phyloP scores from a whole-genome alignment of 2,888 invertebrate genomes.

The Resseliella maxima region DNA sequence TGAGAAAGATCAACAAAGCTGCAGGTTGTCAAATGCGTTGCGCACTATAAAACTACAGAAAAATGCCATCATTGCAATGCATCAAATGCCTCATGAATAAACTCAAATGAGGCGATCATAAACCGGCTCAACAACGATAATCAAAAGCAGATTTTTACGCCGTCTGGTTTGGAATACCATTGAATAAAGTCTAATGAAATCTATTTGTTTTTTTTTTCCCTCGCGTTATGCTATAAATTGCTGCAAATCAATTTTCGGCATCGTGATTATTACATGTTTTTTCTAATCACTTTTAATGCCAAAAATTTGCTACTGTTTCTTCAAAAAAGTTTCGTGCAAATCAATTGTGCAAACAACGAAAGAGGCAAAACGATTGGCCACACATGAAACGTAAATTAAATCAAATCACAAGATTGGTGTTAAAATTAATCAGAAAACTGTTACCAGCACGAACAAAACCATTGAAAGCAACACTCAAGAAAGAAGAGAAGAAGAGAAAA shows the following conservation, averaged over 20 bases:
- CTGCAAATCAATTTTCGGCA: background rate
- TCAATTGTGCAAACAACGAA: background rate
- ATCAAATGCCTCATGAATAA: constrained; percentile 53
- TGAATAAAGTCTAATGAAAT: background rate
- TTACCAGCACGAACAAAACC: background rate
- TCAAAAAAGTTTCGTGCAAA: background rate
- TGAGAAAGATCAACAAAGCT: constrained; percentile 12
- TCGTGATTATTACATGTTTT: background rate
- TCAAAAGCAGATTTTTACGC: background rate
- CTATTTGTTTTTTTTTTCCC: background rate
- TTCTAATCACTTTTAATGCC: too few relatives aligned
- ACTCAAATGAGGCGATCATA: constrained; percentile 2
- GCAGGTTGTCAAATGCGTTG: constrained; percentile 27
- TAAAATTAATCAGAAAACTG: constrained; percentile 13
- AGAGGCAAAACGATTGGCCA: background rate
- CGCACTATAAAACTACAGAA: background rate
- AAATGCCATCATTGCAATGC: constrained; percentile 11
- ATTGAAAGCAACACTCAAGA: constrained; percentile 43
- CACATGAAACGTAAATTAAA: constrained; percentile 46
- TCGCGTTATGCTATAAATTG: background rate
- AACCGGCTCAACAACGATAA: background rate
- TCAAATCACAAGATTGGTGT: constrained; percentile 44
- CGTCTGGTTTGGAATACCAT: background rate
- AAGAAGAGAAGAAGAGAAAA: background rate
- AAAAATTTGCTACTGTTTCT: background rate